phyloP scores from a whole-genome alignment of 2,888 invertebrate genomes.

The Phasia obesa region DNA sequence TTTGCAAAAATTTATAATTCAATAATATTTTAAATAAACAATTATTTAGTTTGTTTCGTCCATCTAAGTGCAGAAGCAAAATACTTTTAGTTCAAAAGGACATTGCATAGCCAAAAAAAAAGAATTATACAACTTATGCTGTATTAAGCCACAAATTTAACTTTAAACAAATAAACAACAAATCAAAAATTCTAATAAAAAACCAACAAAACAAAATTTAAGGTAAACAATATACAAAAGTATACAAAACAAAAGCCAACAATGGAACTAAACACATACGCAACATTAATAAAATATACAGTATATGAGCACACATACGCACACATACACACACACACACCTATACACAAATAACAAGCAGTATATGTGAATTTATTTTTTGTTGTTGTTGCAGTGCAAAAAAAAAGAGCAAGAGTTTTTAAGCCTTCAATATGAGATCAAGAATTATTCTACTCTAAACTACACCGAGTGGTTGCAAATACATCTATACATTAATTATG shows the following conservation, averaged over 20 bases:
- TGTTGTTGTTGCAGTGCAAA: background rate
- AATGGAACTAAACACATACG: conserved; percentile 44
- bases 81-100: conserved; percentile 57
- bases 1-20: conserved; percentile 24
- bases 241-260: conserved; percentile 51
- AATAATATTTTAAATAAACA: conserved; percentile 52
- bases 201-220: conserved; percentile 28
- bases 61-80: conserved; percentile 44
- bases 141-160: conserved; percentile 68
- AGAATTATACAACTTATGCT: background rate
- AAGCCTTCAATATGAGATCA: conserved; percentile 44
- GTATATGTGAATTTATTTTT: background rate
- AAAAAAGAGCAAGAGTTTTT: conserved; percentile 12
- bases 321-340: background rate
- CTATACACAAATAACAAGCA: background rate
- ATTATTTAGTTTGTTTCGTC: conserved; percentile 18
- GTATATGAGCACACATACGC: background rate
- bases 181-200: conserved; percentile 66
- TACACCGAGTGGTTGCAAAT: background rate
- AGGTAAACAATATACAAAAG: conserved; percentile 58
- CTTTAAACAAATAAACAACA: conserved; percentile 67
- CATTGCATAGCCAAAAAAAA: conserved; percentile 20
- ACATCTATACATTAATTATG: background rate
- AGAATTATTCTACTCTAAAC: background rate
- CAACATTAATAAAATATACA: conserved; percentile 57